Evolutionary conservation across 2,797 vertebrate genomes (phyloP).

Genomic region (Sebastes kiyomatsui): DNA sequence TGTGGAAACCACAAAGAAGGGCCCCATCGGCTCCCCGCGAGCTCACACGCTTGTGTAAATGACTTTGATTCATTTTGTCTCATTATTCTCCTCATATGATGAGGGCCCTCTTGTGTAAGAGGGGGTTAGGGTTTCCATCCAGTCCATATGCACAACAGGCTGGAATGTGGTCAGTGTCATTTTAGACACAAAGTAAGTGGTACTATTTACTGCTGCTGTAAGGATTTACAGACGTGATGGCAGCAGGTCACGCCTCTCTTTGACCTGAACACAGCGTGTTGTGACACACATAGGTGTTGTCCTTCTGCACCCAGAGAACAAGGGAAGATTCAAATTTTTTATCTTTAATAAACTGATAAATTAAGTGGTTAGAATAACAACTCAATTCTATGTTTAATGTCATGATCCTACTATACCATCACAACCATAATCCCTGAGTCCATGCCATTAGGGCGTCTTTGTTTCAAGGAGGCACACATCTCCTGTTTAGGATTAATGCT

Average conservation of each 20-base stretch:
- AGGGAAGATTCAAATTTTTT: neutral
- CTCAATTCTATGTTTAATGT: neutral
- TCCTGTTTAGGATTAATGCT: neutral
- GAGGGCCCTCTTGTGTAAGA: constrained; percentile 31
- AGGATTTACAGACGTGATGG: neutral
- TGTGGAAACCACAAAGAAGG: constrained; percentile 46
- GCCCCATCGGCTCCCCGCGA: constrained; percentile 29
- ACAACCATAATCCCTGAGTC: neutral
- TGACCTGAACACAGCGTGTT: constrained; percentile 12
- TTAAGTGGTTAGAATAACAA: neutral
- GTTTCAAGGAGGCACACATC: neutral
- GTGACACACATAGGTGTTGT: neutral
- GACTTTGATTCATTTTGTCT: constrained; percentile 59
- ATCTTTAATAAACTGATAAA: neutral
- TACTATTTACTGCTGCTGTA: neutral
- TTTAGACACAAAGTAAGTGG: neutral
- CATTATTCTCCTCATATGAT: constrained; percentile 43
- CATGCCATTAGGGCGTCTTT: neutral
- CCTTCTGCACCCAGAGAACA: neutral
- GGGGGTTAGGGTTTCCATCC: constrained; percentile 1
- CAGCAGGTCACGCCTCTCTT: neutral
- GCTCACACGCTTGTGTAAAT: constrained; percentile 49
- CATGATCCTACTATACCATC: no score
- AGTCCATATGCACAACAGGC: neutral
- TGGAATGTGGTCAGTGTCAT: neutral